A percentile compares a stretch with the other conserved stretches of the same genome.
Conservation (phyloP, 1,140 invertebrate species). For the roundworm (Caenorhabditis elegans) region WBcel235 BX284605.5:20311001-20311500, state of each 20-base stretch:
- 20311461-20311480: not conserved
- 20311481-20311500: not conserved
- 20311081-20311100: not conserved
- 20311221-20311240: too few species aligned
- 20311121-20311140: not conserved
- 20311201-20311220: too few species aligned
- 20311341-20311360: too few species aligned
- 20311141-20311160: too few species aligned
- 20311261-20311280: too few species aligned
- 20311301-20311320: too few species aligned
- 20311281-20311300: too few species aligned
- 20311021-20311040: not conserved
- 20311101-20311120: not conserved
- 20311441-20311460: constrained; percentile 9
- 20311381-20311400: not conserved
- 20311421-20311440: constrained; percentile 1
- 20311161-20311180: too few species aligned
- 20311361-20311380: constrained; percentile 2
- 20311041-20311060: not conserved
- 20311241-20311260: too few species aligned
- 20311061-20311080: not conserved
- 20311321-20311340: too few species aligned
- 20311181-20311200: too few species aligned
- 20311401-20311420: not conserved
- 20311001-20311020: not conserved